A percentile compares a stretch with the other conserved stretches of the same genome.
phyloP scores from a whole-genome alignment of 2,113 vertebrate species.

The Propithecus coquereli region DNA sequence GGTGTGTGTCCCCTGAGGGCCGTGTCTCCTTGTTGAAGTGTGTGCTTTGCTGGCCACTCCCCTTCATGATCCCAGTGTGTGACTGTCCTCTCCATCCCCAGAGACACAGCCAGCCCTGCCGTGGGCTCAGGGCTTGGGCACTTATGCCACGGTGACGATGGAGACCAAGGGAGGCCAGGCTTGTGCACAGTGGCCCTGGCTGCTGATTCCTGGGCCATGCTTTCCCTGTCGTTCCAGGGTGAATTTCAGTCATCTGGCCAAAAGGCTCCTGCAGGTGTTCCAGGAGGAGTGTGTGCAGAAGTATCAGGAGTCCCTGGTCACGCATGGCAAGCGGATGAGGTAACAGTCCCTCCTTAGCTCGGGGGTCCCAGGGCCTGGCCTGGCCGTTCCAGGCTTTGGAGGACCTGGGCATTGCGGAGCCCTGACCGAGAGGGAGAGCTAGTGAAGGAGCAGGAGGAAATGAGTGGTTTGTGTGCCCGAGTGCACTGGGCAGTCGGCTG shows the following conservation, averaged over 20 bases:
- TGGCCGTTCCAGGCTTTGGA: not conserved
- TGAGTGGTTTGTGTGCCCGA: not conserved
- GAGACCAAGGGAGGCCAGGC: too few species aligned
- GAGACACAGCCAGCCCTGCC: not conserved
- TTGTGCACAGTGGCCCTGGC: not conserved
- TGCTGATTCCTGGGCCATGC: not conserved
- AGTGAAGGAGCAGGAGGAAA: not conserved
- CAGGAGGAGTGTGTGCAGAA: conserved; percentile 86
- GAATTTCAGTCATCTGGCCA: conserved; percentile 90
- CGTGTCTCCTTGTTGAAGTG: accelerated
- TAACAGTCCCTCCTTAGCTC: conserved; percentile 24
- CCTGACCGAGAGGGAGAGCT: not conserved
- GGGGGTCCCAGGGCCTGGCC: not conserved
- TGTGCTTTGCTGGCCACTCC: not conserved
- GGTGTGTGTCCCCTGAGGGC: accelerated
- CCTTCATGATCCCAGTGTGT: accelerated
- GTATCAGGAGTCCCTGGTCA: conserved; percentile 85
- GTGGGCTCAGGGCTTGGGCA: not conserved
- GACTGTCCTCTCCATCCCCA: not conserved
- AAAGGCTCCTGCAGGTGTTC: conserved; percentile 88
- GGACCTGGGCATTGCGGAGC: not conserved
- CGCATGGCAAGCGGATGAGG: conserved; percentile 80
- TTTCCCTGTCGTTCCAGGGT: conserved; percentile 81
- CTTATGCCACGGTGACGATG: accelerated
- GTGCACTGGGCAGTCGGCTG: not conserved